Evolutionary conservation across 2,797 vertebrate species (phyloP).

Genomic region (Lacerta agilis): DNA sequence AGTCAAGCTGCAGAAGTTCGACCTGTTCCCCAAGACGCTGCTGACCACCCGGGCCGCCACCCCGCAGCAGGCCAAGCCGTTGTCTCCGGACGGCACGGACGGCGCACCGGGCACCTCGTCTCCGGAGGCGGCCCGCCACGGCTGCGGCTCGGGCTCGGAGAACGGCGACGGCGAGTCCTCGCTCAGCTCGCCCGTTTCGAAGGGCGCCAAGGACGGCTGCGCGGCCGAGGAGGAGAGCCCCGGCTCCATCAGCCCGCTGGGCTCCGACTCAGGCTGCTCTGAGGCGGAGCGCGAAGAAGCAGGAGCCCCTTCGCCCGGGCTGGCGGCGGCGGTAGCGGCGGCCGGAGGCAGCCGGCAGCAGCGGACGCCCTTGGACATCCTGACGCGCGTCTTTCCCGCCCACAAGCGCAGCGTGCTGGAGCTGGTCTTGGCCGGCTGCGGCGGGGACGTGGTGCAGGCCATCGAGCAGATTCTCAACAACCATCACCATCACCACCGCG

Average conservation of each 20-base stretch:
- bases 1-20: constrained; percentile 93
- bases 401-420: constrained; percentile 96
- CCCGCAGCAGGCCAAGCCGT: constrained; percentile 86
- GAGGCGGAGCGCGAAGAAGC: constrained; percentile 89
- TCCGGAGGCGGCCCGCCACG: constrained; percentile 87
- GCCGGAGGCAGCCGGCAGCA: constrained; percentile 86
- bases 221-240: constrained; percentile 86
- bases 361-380: constrained; percentile 97
- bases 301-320: constrained; percentile 70
- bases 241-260: constrained; percentile 92
- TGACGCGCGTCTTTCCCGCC: constrained; percentile 95
- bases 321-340: constrained; percentile 80
- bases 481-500: constrained; percentile 84
- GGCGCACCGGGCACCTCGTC: constrained; percentile 89
- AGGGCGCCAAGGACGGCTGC: constrained; percentile 86
- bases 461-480: constrained; percentile 99
- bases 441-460: constrained; percentile 97
- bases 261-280: constrained; percentile 93
- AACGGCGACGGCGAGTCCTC: constrained; percentile 96
- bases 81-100: constrained; percentile 82
- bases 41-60: constrained; percentile 82
- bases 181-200: constrained; percentile 89
- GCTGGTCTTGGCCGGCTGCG: constrained; percentile 96
- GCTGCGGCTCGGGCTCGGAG: constrained; percentile 92
- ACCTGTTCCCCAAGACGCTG: constrained; percentile 91